Evolutionary conservation across 2,113 vertebrate species (phyloP).

Genomic region (Saguinus imperator): DNA sequence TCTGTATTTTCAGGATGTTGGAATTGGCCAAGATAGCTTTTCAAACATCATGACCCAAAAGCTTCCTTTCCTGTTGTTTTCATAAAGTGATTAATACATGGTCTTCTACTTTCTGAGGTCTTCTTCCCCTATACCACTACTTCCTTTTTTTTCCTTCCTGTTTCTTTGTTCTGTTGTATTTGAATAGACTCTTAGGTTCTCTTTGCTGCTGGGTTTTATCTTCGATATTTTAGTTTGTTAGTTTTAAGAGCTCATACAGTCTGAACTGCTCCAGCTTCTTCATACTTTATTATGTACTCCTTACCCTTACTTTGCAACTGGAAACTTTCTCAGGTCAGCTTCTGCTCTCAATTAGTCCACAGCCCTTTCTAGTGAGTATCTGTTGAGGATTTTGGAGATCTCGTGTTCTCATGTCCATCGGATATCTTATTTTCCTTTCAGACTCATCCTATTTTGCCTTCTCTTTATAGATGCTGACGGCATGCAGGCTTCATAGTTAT

Average conservation of each 20-base stretch:
- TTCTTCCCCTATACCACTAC: not conserved
- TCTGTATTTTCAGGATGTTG: slow-evolving; percentile 52
- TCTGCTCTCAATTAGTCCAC: not conserved
- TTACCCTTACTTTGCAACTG: not conserved
- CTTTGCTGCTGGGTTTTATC: not conserved
- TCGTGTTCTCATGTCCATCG: not conserved
- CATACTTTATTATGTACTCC: not conserved
- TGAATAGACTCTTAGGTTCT: not conserved
- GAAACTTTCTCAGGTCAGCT: not conserved
- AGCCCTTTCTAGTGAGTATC: not conserved
- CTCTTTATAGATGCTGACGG: not conserved
- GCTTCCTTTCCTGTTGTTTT: slow-evolving; percentile 26
- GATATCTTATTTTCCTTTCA: not conserved
- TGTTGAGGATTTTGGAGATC: not conserved
- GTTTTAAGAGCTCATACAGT: not conserved
- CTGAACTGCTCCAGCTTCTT: not conserved
- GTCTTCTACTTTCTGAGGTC: not conserved
- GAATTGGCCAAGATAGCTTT: slow-evolving; percentile 17
- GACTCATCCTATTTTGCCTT: not conserved
- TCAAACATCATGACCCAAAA: slow-evolving; percentile 2
- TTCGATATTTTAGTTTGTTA: not conserved
- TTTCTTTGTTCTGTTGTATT: not conserved
- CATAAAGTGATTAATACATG: not conserved
- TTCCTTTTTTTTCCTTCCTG: not conserved
- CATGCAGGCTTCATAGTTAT: not conserved